Evolutionary conservation across 1,140 invertebrate genomes (phyloP), one percentile per base, ranked within the genome.

Genomic region (Mercenaria mercenaria): DNA sequence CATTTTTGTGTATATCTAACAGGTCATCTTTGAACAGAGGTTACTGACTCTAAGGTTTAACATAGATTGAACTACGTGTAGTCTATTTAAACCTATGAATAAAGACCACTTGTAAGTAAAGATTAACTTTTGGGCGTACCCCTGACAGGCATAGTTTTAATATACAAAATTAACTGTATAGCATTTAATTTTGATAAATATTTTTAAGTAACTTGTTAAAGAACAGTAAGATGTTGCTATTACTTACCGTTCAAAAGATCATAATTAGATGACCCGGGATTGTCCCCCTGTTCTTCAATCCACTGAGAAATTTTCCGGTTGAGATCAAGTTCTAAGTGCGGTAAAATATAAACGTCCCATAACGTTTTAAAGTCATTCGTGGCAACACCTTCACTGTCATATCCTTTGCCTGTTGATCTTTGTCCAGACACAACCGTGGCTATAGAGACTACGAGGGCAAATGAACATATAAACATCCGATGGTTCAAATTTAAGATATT

Each of bases 271-370:
- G 67, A 39, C 3, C 18, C 67, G 8, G 26, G 0, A 37, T 72
- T 72, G 23, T 72, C 15, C 10, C 20, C 15, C 20, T 72, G 34
- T 20, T 72, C 67, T 23, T 72, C 67, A 0, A 72, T 1, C 67
- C 34, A 72, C 67, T 72, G 34, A 37, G 67, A 37, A 15, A 39
- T 34, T 26, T 39, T 72, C 20, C 37, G n/a, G 67, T 37, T 72
- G 67, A 72, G 67, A 72, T 72, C 67, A 72, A 20, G 18, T 72
- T 72, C 11, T 72, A 72, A 39, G 37, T 23, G 10, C 6, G 67
- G 67, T 72, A 72, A 72, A 72, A 72, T 37, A 41, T 72, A 72
- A 20, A 72, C 39, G 34, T 72, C 37, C 67, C 67, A 72, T 26
- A 72, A 41, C 3, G 8, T 37, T 72, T 72, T 72, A 39, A 72